These are phyloP conservation scores for Montipora sp. DNA, from an alignment of 64 coral and sea anemone species.

Conservation along the genomic window DNA sequence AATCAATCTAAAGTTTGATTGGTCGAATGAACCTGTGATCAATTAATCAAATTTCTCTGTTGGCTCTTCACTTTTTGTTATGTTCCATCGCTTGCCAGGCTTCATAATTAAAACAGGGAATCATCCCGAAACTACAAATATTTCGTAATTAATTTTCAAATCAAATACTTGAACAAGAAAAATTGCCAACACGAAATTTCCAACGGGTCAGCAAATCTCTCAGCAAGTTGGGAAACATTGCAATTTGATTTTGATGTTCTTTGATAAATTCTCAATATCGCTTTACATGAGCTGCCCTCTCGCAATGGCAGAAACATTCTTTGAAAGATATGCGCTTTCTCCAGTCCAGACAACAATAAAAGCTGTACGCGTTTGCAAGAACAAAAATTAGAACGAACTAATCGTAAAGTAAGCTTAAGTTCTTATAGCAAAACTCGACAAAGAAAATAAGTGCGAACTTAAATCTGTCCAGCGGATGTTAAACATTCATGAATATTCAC, in stretches of 20 bases:
- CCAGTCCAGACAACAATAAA: too few relatives aligned
- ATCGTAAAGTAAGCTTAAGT: too few relatives aligned
- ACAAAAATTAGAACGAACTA: too few relatives aligned
- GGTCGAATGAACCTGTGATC: background rate
- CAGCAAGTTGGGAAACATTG: too few relatives aligned
- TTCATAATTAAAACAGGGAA: background rate
- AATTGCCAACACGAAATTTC: background rate
- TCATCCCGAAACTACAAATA: background rate
- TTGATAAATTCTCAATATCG: too few relatives aligned
- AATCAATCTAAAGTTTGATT: background rate
- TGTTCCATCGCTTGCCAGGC: background rate
- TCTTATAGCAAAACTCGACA: background rate
- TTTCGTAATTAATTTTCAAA: background rate
- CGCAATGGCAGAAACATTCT: too few relatives aligned
- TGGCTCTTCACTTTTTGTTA: background rate
- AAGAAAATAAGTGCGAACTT: background rate
- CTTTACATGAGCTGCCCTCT: too few relatives aligned
- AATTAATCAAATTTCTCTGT: background rate
- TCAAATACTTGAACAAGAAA: background rate
- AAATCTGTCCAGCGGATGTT: background rate
- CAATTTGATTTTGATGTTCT: too few relatives aligned
- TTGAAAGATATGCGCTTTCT: too few relatives aligned
- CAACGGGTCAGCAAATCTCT: too few relatives aligned
- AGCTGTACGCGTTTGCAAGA: too few relatives aligned
- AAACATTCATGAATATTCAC: background rate